Conservation (phyloP, 2,113 vertebrate genomes). For the Engraulis encrasicolus region DNA sequence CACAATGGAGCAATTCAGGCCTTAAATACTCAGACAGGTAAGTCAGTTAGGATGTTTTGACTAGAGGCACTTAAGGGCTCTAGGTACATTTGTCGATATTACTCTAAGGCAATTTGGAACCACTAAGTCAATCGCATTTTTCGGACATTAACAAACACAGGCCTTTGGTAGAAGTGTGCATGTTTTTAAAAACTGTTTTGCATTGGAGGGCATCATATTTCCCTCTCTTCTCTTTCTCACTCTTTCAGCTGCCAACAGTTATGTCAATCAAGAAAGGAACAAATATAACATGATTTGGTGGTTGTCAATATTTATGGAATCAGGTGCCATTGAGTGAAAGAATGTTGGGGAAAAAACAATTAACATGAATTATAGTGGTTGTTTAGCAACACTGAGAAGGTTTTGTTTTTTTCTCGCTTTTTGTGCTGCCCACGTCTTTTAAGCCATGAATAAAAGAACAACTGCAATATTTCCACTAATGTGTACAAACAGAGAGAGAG, state of each 20-base stretch:
- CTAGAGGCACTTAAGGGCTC: background rate
- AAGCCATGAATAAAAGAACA: background rate
- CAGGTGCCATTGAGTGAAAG: no score
- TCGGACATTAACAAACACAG: background rate
- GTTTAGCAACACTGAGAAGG: background rate
- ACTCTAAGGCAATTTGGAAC: background rate
- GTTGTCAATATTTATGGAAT: no score
- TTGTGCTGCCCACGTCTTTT: background rate
- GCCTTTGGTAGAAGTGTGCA: background rate
- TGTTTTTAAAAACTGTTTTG: background rate
- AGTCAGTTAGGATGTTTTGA: background rate
- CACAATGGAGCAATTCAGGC: background rate
- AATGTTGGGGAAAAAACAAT: no score
- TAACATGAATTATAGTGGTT: no score
- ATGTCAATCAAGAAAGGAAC: no score
- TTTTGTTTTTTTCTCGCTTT: background rate
- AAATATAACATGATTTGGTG: no score
- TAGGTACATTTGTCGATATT: background rate
- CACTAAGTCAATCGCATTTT: background rate
- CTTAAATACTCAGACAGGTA: conserved; percentile 7
- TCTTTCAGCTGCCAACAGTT: no score
- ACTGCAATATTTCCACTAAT: background rate
- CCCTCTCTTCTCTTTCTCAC: no score
- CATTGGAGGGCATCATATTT: no score
- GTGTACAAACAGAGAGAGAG: background rate